Evolutionary conservation across 2,888 invertebrate species (phyloP).

Genomic region (Drosophila maculinotata): DNA sequence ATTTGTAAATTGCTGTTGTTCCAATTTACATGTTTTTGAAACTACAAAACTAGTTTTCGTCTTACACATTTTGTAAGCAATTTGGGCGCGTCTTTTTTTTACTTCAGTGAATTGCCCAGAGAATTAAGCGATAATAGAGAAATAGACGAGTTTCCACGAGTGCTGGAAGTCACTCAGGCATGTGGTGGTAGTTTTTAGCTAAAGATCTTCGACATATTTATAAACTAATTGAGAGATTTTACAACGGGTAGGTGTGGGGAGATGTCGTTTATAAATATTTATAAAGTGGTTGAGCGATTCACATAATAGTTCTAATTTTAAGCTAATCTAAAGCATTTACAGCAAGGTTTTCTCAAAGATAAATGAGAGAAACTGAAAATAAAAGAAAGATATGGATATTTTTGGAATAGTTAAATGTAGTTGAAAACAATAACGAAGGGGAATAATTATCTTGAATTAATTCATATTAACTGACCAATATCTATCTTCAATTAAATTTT

Average conservation of each 20-base stretch:
- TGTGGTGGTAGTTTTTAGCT: slow-evolving; percentile 47
- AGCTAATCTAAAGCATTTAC: no score
- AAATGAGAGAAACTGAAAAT: neutral
- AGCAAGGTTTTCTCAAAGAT: no score
- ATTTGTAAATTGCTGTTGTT: slow-evolving; percentile 3
- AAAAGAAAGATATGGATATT: no score
- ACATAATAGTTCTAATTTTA: no score
- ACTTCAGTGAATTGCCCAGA: slow-evolving; percentile 22
- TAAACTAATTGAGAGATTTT: slow-evolving; percentile 38
- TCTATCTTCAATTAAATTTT: slow-evolving; percentile 2
- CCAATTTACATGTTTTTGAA: slow-evolving; percentile 28
- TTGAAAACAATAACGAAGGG: no score
- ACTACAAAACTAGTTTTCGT: slow-evolving; percentile 42
- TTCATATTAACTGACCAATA: no score
- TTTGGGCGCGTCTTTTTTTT: slow-evolving; percentile 27
- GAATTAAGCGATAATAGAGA: slow-evolving; percentile 31
- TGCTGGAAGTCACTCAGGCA: slow-evolving; percentile 24
- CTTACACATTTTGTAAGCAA: slow-evolving; percentile 23
- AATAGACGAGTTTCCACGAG: slow-evolving; percentile 34
- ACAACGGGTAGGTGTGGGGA: slow-evolving; percentile 7
- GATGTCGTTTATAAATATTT: neutral
- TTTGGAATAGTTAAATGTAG: no score
- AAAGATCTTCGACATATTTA: slow-evolving; percentile 26
- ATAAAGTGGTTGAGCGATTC: no score
- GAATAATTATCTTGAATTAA: no score